Evolutionary conservation across 1,140 invertebrate genomes (phyloP).

Genomic region (Zaprionus capensis): DNA sequence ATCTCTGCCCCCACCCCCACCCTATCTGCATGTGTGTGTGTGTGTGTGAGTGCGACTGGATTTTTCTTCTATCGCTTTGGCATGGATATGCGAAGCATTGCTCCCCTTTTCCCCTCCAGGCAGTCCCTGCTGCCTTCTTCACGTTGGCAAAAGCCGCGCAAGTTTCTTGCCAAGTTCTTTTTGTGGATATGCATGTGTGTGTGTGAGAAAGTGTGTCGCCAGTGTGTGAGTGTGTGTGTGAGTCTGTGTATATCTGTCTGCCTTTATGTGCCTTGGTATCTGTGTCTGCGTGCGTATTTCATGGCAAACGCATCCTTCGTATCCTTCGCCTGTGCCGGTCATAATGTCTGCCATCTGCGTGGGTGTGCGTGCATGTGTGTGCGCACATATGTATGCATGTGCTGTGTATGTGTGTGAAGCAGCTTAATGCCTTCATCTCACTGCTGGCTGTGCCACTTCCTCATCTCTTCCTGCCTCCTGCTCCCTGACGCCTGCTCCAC

Average conservation of each 20-base stretch:
- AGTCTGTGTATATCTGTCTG: slow-evolving; percentile 15
- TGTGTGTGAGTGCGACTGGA: slow-evolving; percentile 18
- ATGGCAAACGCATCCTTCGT: slow-evolving; percentile 78
- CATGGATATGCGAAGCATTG: slow-evolving; percentile 39
- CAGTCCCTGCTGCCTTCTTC: background rate
- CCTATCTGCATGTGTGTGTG: slow-evolving; percentile 7
- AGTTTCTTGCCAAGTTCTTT: slow-evolving; percentile 61
- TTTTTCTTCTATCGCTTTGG: slow-evolving; percentile 62
- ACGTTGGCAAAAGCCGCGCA: slow-evolving; percentile 49
- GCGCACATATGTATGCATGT: background rate
- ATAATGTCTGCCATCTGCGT: slow-evolving; percentile 59
- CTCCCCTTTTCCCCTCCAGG: background rate
- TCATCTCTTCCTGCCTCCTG: slow-evolving; percentile 6
- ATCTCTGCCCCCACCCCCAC: slow-evolving; percentile 4
- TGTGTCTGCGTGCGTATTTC: slow-evolving; percentile 52
- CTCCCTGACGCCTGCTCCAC: slow-evolving; percentile 11
- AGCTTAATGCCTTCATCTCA: slow-evolving; percentile 76
- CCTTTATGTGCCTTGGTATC: slow-evolving; percentile 25
- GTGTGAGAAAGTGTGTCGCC: slow-evolving; percentile 61
- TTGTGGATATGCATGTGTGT: slow-evolving; percentile 21
- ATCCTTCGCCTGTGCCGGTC: slow-evolving; percentile 68
- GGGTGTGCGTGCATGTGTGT: slow-evolving; percentile 20
- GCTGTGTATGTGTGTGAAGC: slow-evolving; percentile 43
- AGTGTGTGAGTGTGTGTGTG: slow-evolving; percentile 19
- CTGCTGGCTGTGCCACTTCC: slow-evolving; percentile 24